A percentile compares a stretch with the other conserved stretches of the same genome.
phyloP scores from a whole-genome alignment of 2,888 invertebrate species.

The Rotaria macrura region DNA sequence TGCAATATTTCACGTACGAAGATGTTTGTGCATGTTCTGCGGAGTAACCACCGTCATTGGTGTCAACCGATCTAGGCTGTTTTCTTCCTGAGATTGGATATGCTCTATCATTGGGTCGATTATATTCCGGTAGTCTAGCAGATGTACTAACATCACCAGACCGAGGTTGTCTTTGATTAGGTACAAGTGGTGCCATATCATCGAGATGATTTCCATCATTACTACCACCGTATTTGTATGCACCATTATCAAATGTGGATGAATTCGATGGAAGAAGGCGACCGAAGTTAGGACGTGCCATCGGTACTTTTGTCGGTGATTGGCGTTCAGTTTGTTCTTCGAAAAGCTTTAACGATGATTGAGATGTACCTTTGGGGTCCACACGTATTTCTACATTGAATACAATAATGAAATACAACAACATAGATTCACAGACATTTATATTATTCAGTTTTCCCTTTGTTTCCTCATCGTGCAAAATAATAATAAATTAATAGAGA shows the following conservation, averaged over 20 bases:
- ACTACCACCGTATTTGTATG: neutral
- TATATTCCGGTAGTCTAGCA: neutral
- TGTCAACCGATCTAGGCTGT: neutral
- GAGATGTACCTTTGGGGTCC: neutral
- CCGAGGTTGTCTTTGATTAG: neutral
- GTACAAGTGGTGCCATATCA: neutral
- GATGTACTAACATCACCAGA: neutral
- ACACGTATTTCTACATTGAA: neutral
- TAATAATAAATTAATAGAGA: neutral
- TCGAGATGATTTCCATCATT: neutral
- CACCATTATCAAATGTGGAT: neutral
- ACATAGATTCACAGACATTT: neutral
- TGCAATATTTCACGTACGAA: neutral
- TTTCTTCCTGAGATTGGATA: neutral
- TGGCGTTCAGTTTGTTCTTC: neutral
- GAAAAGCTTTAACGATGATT: neutral
- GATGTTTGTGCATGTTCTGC: neutral
- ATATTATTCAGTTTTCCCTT: neutral
- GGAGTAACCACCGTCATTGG: neutral
- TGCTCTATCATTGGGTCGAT: neutral
- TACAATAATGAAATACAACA: neutral
- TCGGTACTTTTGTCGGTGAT: neutral
- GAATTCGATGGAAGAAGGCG: neutral
- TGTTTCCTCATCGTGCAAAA: neutral
- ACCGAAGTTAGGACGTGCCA: neutral